phyloP scores from a whole-genome alignment of 2,113 vertebrate species.

The Oceanodroma tethys region DNA sequence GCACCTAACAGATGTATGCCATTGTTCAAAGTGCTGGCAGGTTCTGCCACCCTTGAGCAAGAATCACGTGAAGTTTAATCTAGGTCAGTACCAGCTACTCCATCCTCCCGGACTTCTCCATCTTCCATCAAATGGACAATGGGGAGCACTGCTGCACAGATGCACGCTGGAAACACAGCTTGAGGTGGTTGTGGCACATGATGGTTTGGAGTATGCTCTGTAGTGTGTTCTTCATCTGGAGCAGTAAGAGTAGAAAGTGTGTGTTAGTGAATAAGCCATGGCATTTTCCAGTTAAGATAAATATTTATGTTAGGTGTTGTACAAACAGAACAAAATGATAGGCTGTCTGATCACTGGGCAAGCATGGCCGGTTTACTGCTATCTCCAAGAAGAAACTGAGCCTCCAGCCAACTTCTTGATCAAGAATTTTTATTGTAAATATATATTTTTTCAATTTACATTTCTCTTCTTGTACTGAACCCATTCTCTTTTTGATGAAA shows the following conservation, averaged over 20 bases:
- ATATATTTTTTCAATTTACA: neutral
- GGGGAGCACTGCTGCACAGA: slow-evolving; percentile 94
- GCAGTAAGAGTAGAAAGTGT: neutral
- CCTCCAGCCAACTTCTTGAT: neutral
- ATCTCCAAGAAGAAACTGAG: neutral
- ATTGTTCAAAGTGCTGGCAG: neutral
- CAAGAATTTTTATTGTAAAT: neutral
- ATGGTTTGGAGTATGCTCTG: slow-evolving; percentile 94
- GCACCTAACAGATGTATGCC: neutral
- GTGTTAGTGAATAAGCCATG: neutral
- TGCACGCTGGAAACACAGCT: slow-evolving; percentile 97
- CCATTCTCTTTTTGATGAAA: neutral
- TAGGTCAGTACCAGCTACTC: slow-evolving; percentile 86
- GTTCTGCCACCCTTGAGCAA: neutral
- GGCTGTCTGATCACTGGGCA: neutral
- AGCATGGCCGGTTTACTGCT: neutral
- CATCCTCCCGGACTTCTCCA: slow-evolving; percentile 94
- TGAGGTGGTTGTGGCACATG: slow-evolving; percentile 94
- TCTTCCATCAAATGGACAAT: slow-evolving; percentile 99
- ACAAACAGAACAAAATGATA: neutral
- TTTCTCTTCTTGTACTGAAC: neutral
- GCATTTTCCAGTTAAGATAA: neutral
- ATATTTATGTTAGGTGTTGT: neutral
- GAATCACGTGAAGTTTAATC: neutral
- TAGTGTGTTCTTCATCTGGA: slow-evolving; percentile 92